Percentiles rank a stretch among this genome's conserved stretches.
Conservation (phyloP, 2,797 vertebrate genomes). For the Semaprochilodus insignis region DNA sequence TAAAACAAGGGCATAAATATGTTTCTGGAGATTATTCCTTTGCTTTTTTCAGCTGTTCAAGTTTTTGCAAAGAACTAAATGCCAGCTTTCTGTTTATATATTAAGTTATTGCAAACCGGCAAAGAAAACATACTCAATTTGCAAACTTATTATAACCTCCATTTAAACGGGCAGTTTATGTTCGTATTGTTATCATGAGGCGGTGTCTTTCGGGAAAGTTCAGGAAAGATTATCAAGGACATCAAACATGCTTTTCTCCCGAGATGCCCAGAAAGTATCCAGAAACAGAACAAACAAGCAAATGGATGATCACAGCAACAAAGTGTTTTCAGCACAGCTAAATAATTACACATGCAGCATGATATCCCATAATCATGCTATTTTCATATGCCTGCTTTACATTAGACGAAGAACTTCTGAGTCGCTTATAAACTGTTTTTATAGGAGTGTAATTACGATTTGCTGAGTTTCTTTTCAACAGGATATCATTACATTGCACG, state of each 20-base stretch:
- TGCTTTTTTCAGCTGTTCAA: too few relatives aligned
- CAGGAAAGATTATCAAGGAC: too few relatives aligned
- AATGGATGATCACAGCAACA: neutral
- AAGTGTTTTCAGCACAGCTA: neutral
- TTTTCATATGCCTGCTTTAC: conserved; percentile 32
- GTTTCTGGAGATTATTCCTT: too few relatives aligned
- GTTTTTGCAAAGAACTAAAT: too few relatives aligned
- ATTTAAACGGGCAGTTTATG: too few relatives aligned
- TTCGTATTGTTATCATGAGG: too few relatives aligned
- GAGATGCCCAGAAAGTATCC: neutral
- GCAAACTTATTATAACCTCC: too few relatives aligned
- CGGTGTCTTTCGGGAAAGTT: too few relatives aligned
- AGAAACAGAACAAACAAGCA: neutral
- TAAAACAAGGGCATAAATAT: neutral
- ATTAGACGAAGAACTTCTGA: conserved; percentile 17
- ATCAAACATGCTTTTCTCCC: neutral
- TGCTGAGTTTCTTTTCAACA: conserved; percentile 61
- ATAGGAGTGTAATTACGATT: conserved; percentile 53
- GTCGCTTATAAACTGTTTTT: conserved; percentile 47
- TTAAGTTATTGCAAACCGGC: too few relatives aligned
- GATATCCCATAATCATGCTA: conserved; percentile 30
- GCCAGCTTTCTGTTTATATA: too few relatives aligned
- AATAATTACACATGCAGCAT: conserved; percentile 5
- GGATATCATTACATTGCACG: conserved; percentile 59
- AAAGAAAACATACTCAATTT: too few relatives aligned